Evolutionary conservation across 1,140 invertebrate genomes (phyloP).

Genomic region (Drosophila tani): DNA sequence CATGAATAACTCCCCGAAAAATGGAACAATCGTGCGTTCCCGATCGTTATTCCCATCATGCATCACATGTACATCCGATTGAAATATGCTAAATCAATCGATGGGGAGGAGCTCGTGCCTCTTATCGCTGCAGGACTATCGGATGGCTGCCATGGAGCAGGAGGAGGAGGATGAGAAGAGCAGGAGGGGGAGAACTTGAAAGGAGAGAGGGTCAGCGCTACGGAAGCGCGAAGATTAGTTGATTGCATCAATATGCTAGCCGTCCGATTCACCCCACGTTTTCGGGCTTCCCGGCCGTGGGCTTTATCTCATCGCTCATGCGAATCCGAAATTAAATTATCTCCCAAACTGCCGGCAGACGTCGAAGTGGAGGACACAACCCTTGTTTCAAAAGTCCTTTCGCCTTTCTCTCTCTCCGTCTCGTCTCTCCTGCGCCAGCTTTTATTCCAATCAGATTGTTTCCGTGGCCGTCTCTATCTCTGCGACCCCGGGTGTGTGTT

Average conservation of each 20-base stretch:
- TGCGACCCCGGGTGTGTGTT: conserved; percentile 4
- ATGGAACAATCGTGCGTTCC: not conserved
- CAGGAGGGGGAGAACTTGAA: not conserved
- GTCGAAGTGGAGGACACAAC: conserved; percentile 70
- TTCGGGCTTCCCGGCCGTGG: conserved; percentile 27
- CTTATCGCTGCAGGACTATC: conserved; percentile 45
- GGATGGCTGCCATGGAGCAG: conserved; percentile 8
- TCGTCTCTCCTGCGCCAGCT: conserved; percentile 23
- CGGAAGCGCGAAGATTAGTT: conserved; percentile 84
- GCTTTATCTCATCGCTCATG: conserved; percentile 80
- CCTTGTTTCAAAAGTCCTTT: conserved; percentile 77
- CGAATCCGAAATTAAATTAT: conserved; percentile 85
- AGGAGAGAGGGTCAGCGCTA: conserved; percentile 33
- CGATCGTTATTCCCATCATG: conserved; percentile 26
- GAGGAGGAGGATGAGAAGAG: not conserved
- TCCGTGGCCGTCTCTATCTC: conserved; percentile 63
- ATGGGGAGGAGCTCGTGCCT: conserved; percentile 2
- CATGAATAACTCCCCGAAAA: conserved; percentile 1
- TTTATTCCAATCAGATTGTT: conserved; percentile 85
- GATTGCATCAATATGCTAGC: conserved; percentile 84
- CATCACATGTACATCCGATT: conserved; percentile 34
- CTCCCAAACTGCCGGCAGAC: conserved; percentile 68
- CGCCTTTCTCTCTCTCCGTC: not conserved
- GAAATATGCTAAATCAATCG: conserved; percentile 56
- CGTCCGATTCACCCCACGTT: conserved; percentile 60